Evolutionary conservation across 2,797 vertebrate species (phyloP), one percentile per base, ranked within the genome.

Genomic region (Pyrocephalus nanus): DNA sequence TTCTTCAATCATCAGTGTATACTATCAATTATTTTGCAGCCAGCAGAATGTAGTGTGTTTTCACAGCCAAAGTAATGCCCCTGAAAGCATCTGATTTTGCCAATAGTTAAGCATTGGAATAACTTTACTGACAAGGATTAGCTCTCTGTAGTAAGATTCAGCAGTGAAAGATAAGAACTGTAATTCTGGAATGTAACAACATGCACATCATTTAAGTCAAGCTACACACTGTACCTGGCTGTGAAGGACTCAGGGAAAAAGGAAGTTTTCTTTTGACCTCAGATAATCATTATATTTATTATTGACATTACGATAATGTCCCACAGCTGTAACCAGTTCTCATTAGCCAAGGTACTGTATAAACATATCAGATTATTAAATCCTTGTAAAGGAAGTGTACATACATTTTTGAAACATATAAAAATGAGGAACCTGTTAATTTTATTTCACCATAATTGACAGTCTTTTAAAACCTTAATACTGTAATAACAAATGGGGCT

Each of bases 401-500:
- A 13, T 57, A 54, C 20, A 60, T 27, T 86, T 86, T 79, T 70
- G 77, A 93, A 93, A 71, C 23, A 85, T 29, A 66, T 67, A 81
- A 43, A 67, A 61, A n/a, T 12, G 16, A 54, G 48, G 93, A 87
- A 64, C 9, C 9, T 45, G 20, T 40, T 77, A 69, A 77, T 80
- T 96, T 90, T 86, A 60, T 77, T 80, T 55, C 75, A 62, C 47
- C 2, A 0, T 58, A 65, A 91, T 72, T 17, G 4, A 43, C 18
- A 75, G 14, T 66, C 38, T 86, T 91, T 95, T 75, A 83, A 96
- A 89, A 91, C 47, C 36, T 74, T 87, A 82, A 74, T 57, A 45
- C 29, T 73, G 34, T 71, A 83, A 83, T 51, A 86, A 80, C 11
- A 93, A 94, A 89, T 50, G 43, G 23, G 38, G 14, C 40, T 77